Base-by-base conservation (phyloP, 2,797 vertebrate species). In the Coregonus sp. region DNA sequence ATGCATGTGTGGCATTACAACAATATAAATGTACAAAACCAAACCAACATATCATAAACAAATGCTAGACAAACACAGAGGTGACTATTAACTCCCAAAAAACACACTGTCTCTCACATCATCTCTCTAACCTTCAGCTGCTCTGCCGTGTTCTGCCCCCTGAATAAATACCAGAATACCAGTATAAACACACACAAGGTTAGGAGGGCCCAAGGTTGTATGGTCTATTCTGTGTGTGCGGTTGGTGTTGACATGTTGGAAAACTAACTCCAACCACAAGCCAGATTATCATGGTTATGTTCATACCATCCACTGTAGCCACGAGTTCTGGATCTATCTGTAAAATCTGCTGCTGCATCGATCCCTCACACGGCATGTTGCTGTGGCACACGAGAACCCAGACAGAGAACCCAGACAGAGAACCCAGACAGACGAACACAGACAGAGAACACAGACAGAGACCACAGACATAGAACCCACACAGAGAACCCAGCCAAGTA, bases 171-270 rank as follows among this genome's bases (percentile, higher is more conserved):
- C 15, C 70, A 71, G 70, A 20, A 50, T 29, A 5, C 4, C 63
- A 50, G n/a, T 50, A 4, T 4, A 65, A 40, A 75, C 61, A 77
- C 37, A 75, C 80, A 80, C 75, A 80, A 25, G 25, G 25, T 25
- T 25, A 25, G 25, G n/a, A n/a, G n/a, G n/a, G 25, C 25, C 71
- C 85, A 89, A 87, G 89, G 89, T 92, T 84, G 90, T 77, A 79
- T 50, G 76, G 75, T 59, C 82, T 66, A 14, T 85, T n/a, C 78
- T 88, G 87, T 88, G 88, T 85, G 82, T 84, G 86, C 86, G 85
- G 87, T 81, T n/a, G n/a, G 52, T 82, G 83, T 83, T 86, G 79
- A 87, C 82, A 59, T 82, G 88, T 88, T 90, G 86, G 25, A 25
- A 25, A 25, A 25, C 25, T 25, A 47, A 72, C 47, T 14, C 50